These are phyloP conservation scores for Gobio gobio DNA, from an alignment of 2,113 vertebrate genomes.

Conservation along the genomic window DNA sequence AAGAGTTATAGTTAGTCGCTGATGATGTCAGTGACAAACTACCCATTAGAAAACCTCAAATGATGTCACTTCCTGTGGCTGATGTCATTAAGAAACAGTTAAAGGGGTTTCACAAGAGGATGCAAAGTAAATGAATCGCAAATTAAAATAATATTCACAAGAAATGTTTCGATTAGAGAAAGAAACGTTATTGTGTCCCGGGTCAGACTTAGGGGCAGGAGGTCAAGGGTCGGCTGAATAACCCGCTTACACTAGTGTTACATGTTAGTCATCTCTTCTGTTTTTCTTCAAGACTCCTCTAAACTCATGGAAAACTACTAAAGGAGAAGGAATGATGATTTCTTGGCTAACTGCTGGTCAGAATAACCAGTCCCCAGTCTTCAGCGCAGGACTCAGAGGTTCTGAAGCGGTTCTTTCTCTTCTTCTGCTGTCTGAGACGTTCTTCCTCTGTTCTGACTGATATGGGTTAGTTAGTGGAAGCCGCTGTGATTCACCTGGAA, in stretches of 20 bases:
- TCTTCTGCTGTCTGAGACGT: neutral
- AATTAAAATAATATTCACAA: neutral
- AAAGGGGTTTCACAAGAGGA: neutral
- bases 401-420: neutral
- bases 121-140: conserved; percentile 21
- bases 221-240: neutral
- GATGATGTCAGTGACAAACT: too few species aligned
- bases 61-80: neutral
- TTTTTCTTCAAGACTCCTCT: neutral
- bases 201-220: neutral
- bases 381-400: too few species aligned
- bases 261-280: neutral
- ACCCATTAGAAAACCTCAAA: neutral
- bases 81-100: too few species aligned
- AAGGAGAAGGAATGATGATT: neutral
- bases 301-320: neutral
- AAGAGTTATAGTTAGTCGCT: too few species aligned
- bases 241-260: neutral
- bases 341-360: neutral
- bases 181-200: neutral
- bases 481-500: neutral
- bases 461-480: neutral
- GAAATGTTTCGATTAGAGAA: neutral
- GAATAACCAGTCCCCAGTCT: too few species aligned
- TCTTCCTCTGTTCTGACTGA: neutral